These are phyloP conservation scores for Vicugna pacos DNA, from an alignment of 2,113 vertebrate species.

Conservation along the genomic window DNA sequence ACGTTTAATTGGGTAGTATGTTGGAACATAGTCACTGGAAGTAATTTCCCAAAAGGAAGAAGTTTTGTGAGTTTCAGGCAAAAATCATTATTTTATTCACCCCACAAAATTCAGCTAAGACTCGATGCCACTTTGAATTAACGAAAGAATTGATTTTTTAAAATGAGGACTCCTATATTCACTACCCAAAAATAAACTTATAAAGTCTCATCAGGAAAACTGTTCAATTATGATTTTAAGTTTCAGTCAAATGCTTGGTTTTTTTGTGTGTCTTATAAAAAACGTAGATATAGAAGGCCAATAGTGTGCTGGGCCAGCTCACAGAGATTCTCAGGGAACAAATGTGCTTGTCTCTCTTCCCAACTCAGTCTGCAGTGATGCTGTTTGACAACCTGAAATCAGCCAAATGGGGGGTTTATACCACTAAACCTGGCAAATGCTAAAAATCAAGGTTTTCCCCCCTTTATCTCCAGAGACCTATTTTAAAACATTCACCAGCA, in stretches of 20 bases:
- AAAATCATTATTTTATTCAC: constrained; percentile 65
- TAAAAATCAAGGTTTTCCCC: background rate
- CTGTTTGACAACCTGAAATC: background rate
- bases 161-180: constrained; percentile 63
- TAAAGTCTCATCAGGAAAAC: constrained; percentile 70
- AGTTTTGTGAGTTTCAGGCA: constrained; percentile 39
- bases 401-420: background rate
- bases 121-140: constrained; percentile 43
- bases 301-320: background rate
- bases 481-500: background rate
- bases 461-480: background rate
- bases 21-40: background rate
- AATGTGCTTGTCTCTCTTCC: background rate
- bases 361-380: background rate
- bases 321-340: background rate
- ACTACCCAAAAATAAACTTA: constrained; percentile 54
- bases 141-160: constrained; percentile 67
- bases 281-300: background rate
- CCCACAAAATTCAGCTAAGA: constrained; percentile 58
- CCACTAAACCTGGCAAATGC: background rate
- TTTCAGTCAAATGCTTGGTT: background rate
- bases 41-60: constrained; percentile 44
- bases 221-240: constrained; percentile 31
- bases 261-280: constrained; percentile 21
- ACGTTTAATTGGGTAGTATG: background rate